Evolutionary conservation across 1,140 invertebrate species (phyloP), one percentile per base, ranked within the genome.

Genomic region (Drosophila gunungcola): DNA sequence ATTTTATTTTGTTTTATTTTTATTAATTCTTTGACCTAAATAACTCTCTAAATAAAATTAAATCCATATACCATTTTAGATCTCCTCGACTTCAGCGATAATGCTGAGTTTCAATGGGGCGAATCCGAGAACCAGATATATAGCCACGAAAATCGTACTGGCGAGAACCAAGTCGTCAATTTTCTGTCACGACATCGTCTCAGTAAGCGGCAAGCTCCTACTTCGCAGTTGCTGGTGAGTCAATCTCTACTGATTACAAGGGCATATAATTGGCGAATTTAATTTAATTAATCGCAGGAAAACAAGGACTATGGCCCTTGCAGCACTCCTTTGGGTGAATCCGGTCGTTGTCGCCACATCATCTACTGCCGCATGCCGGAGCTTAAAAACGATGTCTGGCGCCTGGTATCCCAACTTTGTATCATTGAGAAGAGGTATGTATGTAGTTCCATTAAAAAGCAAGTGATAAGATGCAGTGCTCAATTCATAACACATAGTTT

Each of bases 361-460:
- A 93, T 93, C 21, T 94, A 94, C 81, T 96, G 95, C 73, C 91
- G 94, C n/a, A 92, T 94, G 74, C 93, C 95, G 0, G 93, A 94
- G 13, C 93, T 95, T 58, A 93, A 93, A 45, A 90, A 90, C 1
- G 93, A 95, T 75, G 94, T 94, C 53, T 91, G 93, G 60, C 93
- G 93, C 39, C 93, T 95, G 42, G 92, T 95, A 78, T 93, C 95
- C 46, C 95, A 96, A 74, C 90, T 95, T 11, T 96, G 96, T 80
- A 93, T 95, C 12, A 96, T 96, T 57, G 93, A 95, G 57, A 91
- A 93, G 45, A 93, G 93, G 95, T 95, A 45, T 46, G 11, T 36
- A 1, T 1, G 2, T 13, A 1, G 16, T 21, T 21, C 16, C 16
- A 21, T 21, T 1, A 21, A 21, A 32, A 32, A 32, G 29, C 29